Conservation (phyloP, 2,113 vertebrate genomes). For the Ictalurus punctatus region DNA sequence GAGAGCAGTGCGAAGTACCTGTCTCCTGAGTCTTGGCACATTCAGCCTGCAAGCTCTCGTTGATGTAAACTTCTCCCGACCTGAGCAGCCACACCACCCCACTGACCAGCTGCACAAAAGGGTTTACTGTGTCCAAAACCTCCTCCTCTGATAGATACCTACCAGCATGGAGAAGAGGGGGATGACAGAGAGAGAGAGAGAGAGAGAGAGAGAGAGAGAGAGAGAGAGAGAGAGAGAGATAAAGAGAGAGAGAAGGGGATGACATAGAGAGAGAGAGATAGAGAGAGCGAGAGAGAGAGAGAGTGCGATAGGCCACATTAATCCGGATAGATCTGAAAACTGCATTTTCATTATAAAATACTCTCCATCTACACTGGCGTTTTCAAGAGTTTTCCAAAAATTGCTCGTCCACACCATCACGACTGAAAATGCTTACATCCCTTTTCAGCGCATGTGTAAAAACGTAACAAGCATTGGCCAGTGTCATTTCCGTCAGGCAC, state of each 20-base stretch:
- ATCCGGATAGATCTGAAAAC: too few relatives aligned
- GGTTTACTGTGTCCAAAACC: constrained; percentile 80
- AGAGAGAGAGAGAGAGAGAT: not conserved
- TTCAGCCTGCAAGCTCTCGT: constrained; percentile 78
- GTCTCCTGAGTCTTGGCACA: constrained; percentile 82
- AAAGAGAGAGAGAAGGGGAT: not conserved
- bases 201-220: not conserved
- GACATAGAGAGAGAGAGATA: not conserved
- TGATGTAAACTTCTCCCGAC: constrained; percentile 81
- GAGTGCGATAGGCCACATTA: not conserved
- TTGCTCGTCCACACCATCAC: too few relatives aligned
- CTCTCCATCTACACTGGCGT: too few relatives aligned
- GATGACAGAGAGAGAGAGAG: not conserved
- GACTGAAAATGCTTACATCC: too few relatives aligned
- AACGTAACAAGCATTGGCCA: too few relatives aligned
- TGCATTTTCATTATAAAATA: too few relatives aligned
- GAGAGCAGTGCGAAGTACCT: constrained; percentile 67
- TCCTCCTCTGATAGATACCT: constrained; percentile 93
- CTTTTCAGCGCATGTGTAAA: too few relatives aligned
- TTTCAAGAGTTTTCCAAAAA: too few relatives aligned
- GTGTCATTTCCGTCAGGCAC: too few relatives aligned
- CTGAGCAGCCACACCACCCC: constrained; percentile 94
- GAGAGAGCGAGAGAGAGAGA: not conserved
- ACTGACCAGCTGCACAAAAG: constrained; percentile 89
- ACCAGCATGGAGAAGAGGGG: constrained; percentile 19